Base-by-base conservation (phyloP, 2,797 vertebrate genomes). In the Rhinogobio ventralis region DNA sequence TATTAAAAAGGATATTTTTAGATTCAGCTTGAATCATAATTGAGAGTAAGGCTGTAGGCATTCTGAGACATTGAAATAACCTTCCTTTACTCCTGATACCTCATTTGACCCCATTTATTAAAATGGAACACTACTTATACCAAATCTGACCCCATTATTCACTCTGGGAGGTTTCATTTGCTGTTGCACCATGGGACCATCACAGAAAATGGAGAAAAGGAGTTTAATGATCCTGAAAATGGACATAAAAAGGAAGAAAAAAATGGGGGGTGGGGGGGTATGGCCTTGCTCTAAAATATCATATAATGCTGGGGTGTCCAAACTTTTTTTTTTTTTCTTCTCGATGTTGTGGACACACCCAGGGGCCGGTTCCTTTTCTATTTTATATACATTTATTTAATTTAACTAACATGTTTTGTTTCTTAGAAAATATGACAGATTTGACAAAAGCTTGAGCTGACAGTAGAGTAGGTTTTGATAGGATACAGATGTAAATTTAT, bases 31-130 rank as follows among this genome's bases (percentile, higher is more conserved):
- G 86, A 83, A 89, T 85, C 78, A 84, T 91, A 91, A 94, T 92
- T 79, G 89, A 93, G 91, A 91, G 74, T 87, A 81, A 84, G 89
- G 78, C 93, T 92, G 90, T 11, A 15, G 90, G 93, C 91, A 4
- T 91, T 88, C 89, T 14, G 92, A 68, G 93, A 92, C 92, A 94
- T 91, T 94, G 92, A 92, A 94, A 94, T 93, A 94, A 93, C 92
- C 93, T 94, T 94, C 89, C 79, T 82, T 92, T 91, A 87, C 93
- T 93, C 94, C 77, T 87, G 91, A 87, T 79, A 89, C 85, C 86
- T 87, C 79, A 69, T 72, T 80, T 88, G 88, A 87, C 87, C 82
- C 83, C 83, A 79, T 89, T 90, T 87, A 87, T 74, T 81, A 79
- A 64, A 86, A 85, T 71, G 25, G 77, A 85, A 73, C 82, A 72